A percentile compares a stretch with the other conserved stretches of the same genome.
Conservation (phyloP, 2,797 vertebrate species). For the Alectoris magna region DNA sequence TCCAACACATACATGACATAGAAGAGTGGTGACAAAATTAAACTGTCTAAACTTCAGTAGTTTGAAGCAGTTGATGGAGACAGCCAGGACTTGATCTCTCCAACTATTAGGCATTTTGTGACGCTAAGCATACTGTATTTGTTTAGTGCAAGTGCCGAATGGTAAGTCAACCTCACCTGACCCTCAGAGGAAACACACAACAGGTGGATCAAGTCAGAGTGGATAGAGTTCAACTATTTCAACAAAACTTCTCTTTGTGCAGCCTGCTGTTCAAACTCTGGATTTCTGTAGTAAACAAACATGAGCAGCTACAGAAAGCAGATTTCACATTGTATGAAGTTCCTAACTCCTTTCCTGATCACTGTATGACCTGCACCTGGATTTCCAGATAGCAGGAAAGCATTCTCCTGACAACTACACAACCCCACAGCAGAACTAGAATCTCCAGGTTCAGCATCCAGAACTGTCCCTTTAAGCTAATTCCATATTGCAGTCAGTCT, state of each 20-base stretch:
- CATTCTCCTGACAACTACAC: background rate
- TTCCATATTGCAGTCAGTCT: background rate
- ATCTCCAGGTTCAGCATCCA: background rate
- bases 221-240: background rate
- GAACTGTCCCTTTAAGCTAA: background rate
- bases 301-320: background rate
- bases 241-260: background rate
- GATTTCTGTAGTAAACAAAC: background rate
- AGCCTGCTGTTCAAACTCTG: background rate
- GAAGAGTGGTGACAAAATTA: constrained; percentile 6
- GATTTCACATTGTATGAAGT: accelerated
- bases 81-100: background rate
- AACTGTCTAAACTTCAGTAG: constrained; percentile 4
- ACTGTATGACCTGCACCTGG: background rate
- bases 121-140: background rate
- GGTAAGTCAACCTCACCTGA: background rate
- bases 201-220: background rate
- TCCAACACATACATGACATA: background rate
- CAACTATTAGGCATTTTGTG: background rate
- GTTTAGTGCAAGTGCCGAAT: background rate
- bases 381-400: background rate
- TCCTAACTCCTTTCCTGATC: background rate
- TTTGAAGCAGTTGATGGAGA: background rate
- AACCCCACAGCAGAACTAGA: constrained; percentile 12
- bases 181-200: background rate